Evolutionary conservation across 2,888 invertebrate genomes (phyloP).

Genomic region (Netelia melanura): DNA sequence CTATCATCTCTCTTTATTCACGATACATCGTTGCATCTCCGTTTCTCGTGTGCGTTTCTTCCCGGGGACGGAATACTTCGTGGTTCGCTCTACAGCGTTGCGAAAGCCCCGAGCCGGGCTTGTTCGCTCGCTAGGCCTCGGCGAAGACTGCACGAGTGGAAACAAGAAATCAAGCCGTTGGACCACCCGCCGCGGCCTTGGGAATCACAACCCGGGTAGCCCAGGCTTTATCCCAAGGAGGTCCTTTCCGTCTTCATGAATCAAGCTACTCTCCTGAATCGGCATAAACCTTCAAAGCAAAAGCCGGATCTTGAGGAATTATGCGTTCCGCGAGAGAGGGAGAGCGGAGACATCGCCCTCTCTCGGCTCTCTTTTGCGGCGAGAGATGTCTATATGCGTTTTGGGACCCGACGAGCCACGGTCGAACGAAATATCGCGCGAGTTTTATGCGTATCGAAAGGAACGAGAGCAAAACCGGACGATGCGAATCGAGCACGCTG

Average conservation of each 20-base stretch:
- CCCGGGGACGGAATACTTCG: conserved; percentile 5
- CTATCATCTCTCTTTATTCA: conserved; percentile 64
- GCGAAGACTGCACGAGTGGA: conserved; percentile 74
- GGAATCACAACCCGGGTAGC: conserved; percentile 78
- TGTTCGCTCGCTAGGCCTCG: conserved; percentile 40
- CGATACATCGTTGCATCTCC: conserved; percentile 59
- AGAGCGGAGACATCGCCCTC: conserved; percentile 41
- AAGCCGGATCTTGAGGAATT: conserved; percentile 70
- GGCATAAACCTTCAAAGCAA: conserved; percentile 82
- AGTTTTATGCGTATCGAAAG: background rate
- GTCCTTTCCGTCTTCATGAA: conserved; percentile 85
- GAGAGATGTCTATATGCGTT: conserved; percentile 28
- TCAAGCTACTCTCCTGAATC: conserved; percentile 83
- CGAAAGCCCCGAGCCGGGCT: conserved; percentile 40
- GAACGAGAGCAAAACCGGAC: conserved; percentile 17
- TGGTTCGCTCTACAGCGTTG: conserved; percentile 49
- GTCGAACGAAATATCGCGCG: conserved; percentile 3
- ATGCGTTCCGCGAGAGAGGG: conserved; percentile 55
- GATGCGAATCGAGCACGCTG: conserved; percentile 32
- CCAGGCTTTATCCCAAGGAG: conserved; percentile 81
- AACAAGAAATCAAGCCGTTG: conserved; percentile 84
- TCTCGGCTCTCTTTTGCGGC: conserved; percentile 52
- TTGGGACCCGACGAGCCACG: conserved; percentile 1
- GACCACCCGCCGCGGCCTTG: conserved; percentile 84
- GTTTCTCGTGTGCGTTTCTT: conserved; percentile 49